Percentiles rank a stretch among this genome's conserved stretches.
These are phyloP conservation scores for Aethes cnicana DNA, from an alignment of 2,888 invertebrate species.

Conservation along the genomic window DNA sequence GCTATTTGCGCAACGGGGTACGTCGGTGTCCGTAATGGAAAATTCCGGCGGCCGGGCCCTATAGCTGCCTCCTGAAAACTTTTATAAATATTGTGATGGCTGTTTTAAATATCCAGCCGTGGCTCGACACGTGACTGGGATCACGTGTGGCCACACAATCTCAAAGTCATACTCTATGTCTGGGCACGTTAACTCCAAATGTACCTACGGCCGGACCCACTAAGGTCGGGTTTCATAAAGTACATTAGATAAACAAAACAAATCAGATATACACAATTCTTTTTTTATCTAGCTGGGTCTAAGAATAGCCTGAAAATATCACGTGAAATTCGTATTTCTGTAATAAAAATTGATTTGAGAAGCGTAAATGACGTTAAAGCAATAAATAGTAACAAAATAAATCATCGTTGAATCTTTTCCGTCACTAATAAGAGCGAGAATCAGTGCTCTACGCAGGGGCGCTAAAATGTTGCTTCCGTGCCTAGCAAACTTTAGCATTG, in stretches of 20 bases:
- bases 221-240: too few species aligned
- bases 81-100: constrained; percentile 15
- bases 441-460: constrained; percentile 44
- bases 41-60: constrained; percentile 17
- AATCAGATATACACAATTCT: too few species aligned
- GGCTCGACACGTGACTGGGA: constrained; percentile 8
- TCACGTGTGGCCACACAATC: constrained; percentile 4
- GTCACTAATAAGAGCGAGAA: constrained; percentile 58
- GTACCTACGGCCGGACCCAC: too few species aligned
- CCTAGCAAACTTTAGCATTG: too few species aligned
- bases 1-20: constrained; percentile 22
- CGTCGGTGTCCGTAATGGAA: constrained; percentile 3
- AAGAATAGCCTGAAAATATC: too few species aligned
- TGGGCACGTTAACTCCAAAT: not conserved
- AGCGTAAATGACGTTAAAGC: constrained; percentile 11
- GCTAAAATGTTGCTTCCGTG: constrained; percentile 44
- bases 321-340: not conserved
- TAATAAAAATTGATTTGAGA: not conserved
- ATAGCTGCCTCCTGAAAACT: constrained; percentile 8
- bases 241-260: too few species aligned
- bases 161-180: constrained; percentile 1
- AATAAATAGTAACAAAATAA: constrained; percentile 25
- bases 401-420: constrained; percentile 46
- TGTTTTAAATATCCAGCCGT: constrained; percentile 2
- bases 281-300: too few species aligned